Base-by-base conservation (phyloP, 2,888 invertebrate genomes). In the Meandrusa payeni region DNA sequence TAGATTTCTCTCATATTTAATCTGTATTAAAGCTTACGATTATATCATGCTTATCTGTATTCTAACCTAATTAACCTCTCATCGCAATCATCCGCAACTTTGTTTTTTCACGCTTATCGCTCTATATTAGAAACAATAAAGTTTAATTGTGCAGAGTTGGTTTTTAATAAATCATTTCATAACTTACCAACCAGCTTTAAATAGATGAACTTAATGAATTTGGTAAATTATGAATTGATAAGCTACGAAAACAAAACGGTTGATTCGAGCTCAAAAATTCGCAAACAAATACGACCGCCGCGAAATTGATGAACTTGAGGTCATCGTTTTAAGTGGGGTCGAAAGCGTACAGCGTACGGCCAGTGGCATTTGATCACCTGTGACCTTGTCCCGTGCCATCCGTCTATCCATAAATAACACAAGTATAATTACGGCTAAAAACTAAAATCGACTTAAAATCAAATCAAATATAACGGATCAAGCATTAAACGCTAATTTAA, bases 241-340 rank as follows among this genome's bases (percentile, higher is more conserved):
- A 34, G 7, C 5, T 11, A 13, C 13, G 13, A 23, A 2, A 34
- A 34, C 15, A 34, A 12, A 34, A 23, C 23, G 10, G 10, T 3
- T 52, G 47, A 52, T 53, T 47, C 50, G 50, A 31, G 51, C 50
- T 51, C 51, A 53, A 50, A 52, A 57, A 52, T 51, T 50, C 36
- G 28, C 40, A 47, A 27, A 47, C 56, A 61, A 58, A 54, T 47
- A 54, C 57, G 50, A 46, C 61, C 45, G 51, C 45, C 45, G 51
- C 54, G 45, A 52, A 49, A 53, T 59, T 63, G 13, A 60, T 70
- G 69, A 76, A 72, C 70, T 68, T 51, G 70, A 66, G 74, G 76
- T 76, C 73, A 77, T 62, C 46, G 61, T 56, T 57, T 62, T 13
- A 77, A 77, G 75, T 81, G 77, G 67, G 76, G 76, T 81, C 78